Base-by-base conservation (phyloP, 2,888 invertebrate species). In the Eupithecia exiguata region DNA sequence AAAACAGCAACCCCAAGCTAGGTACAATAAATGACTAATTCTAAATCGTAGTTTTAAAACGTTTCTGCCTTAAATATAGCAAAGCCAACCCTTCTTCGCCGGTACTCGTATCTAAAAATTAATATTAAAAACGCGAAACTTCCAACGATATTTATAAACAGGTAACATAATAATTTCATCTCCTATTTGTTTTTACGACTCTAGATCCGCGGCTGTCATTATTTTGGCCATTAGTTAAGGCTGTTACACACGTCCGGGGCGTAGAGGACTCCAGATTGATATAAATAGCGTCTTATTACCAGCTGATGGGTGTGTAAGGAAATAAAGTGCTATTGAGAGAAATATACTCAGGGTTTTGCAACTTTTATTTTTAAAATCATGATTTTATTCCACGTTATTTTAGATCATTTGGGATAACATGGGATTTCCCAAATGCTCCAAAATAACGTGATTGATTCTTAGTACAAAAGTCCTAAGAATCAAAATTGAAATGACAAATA, bases 201-300 rank as follows among this genome's bases (percentile, higher is more conserved):
- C 74, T 71, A 77, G 68, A 78, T 79, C 77, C 71, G 76, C 75
- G 65, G 68, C 70, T 84, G 86, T 84, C 88, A 87, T 89, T 89
- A 88, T 87, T 87, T 86, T 78, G 76, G 80, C 86, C 88, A 88
- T 90, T 90, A 89, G 82, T 84, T 81, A 81, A 84, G 84, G 88
- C 84, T 87, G 85, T 89, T 89, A 85, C 86, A 78, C 81, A 83
- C 84, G 84, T 87, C 89, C 87, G 88, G 88, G 89, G 88, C 89
- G 88, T 84, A 85, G 83, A 86, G 86, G 83, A 84, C 83, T 79
- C 21, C 84, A 86, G 88, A 94, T 92, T 92, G 92, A 92, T 89
- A 93, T 89, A 91, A 92, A 93, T 92, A 90, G 92, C 89, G 84
- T 84, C 86, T 84, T 87, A 88, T 88, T 88, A 87, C 86, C 58